phyloP scores from a whole-genome alignment of 2,888 invertebrate species.

The Horisme vitalbata region DNA sequence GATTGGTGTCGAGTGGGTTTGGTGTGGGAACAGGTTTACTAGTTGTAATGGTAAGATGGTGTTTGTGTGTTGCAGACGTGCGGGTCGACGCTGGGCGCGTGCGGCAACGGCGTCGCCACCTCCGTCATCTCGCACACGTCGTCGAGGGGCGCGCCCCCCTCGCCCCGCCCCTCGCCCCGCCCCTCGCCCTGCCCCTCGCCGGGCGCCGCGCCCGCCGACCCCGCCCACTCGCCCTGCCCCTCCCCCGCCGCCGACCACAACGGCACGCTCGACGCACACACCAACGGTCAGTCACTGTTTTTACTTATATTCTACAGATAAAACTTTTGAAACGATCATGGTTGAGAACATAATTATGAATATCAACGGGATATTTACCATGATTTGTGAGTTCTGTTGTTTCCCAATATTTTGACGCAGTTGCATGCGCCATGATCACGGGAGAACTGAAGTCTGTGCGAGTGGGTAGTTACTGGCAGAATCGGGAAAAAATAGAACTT shows the following conservation, averaged over 20 bases:
- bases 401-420: too few species aligned
- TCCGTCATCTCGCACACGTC: constrained; percentile 94
- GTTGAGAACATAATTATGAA: too few species aligned
- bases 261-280: constrained; percentile 3
- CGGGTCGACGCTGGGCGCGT: constrained; percentile 23
- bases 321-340: too few species aligned
- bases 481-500: too few species aligned
- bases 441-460: too few species aligned
- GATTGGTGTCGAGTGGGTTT: too few species aligned
- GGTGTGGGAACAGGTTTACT: neutral
- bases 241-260: constrained; percentile 5
- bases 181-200: constrained; percentile 1
- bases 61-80: constrained; percentile 40
- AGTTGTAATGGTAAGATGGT: neutral
- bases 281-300: constrained; percentile 22
- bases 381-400: too few species aligned
- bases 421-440: too few species aligned
- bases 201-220: constrained; percentile 11
- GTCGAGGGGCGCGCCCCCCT: constrained; percentile 49
- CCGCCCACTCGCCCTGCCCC: constrained; percentile 30
- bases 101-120: constrained; percentile 81
- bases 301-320: too few species aligned
- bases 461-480: too few species aligned
- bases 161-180: neutral
- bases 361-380: too few species aligned